Base-by-base conservation (phyloP, 1,140 invertebrate species). In the Holcopasites calliopsidis region DNA sequence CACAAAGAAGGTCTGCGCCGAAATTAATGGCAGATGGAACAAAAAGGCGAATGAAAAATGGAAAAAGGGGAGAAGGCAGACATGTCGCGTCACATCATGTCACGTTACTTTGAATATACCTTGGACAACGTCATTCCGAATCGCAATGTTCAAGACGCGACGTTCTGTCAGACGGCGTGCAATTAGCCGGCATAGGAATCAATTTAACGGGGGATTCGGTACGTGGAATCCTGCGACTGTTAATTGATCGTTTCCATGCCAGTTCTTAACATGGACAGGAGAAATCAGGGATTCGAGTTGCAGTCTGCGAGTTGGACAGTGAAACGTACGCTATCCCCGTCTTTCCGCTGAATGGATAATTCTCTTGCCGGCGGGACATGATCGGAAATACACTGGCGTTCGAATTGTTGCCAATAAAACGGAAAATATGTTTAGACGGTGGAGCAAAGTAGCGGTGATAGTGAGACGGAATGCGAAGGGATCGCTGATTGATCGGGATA, bases 401-500 rank as follows among this genome's bases (percentile, higher is more conserved):
- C 4, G 31, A 31, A 18, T 40, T 42, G n/a, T n/a, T n/a, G n/a
- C 49, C 35, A 38, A 16, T 21, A 11, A 50, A 11, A 23, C 5
- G 18, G 35, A 8, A 18, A 13, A 35, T 26, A 38, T 10, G 35
- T 10, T 38, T 21, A 35, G 65, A 18, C 38, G 31, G 50, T 8
- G 47, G n/a, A n/a, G 47, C 47, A 8, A 50, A n/a, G 47, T 2
- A 18, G 47, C 11, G 52, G 18, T 21, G 57, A 16, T 35, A 65
- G 47, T 40, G 40, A 62, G 18, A 62, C 60, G 38, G 28, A 49
- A 65, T 6, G 47, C 1, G 44, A 33, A 28, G 44, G 50, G 44
- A 58, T 50, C 49, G 42, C 33, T 49, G 81, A 79, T 76, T 68
- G 77, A 83, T 84, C 72, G 85, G 80, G 78, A 76, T 57, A 58